A percentile compares a stretch with the other conserved stretches of the same genome.
phyloP scores from a whole-genome alignment of 1,140 invertebrate species.

The Idris sp. region DNA sequence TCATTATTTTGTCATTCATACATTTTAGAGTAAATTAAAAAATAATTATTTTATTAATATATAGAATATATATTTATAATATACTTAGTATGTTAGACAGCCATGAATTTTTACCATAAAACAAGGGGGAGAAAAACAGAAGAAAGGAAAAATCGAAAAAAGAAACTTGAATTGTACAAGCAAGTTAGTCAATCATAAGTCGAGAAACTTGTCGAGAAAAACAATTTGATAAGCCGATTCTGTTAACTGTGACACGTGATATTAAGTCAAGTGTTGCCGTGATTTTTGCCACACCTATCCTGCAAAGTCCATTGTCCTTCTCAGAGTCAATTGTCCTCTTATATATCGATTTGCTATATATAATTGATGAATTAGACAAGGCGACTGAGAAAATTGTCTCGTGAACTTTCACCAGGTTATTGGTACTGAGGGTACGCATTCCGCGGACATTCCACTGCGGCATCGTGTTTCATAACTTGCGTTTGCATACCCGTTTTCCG shows the following conservation, averaged over 20 bases:
- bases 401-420: constrained; percentile 59
- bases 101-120: too few species aligned
- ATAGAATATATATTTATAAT: too few species aligned
- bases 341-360: constrained; percentile 21
- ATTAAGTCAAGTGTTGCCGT: constrained; percentile 47
- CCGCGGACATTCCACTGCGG: constrained; percentile 33
- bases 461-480: constrained; percentile 53
- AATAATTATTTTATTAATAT: too few species aligned
- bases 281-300: constrained; percentile 36
- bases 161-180: constrained; percentile 30
- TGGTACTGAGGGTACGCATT: constrained; percentile 37
- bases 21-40: too few species aligned
- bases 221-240: constrained; percentile 56
- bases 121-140: not conserved
- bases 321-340: constrained; percentile 54
- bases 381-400: constrained; percentile 35
- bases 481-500: constrained; percentile 27
- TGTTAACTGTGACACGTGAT: constrained; percentile 44
- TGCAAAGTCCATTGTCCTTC: constrained; percentile 31
- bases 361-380: constrained; percentile 55
- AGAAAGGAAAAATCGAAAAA: not conserved
- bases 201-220: constrained; percentile 53
- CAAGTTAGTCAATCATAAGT: constrained; percentile 46
- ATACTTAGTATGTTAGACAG: too few species aligned
- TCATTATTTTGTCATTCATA: too few species aligned